Base-by-base conservation (phyloP, 2,888 invertebrate genomes). In the Eupithecia abbreviata region DNA sequence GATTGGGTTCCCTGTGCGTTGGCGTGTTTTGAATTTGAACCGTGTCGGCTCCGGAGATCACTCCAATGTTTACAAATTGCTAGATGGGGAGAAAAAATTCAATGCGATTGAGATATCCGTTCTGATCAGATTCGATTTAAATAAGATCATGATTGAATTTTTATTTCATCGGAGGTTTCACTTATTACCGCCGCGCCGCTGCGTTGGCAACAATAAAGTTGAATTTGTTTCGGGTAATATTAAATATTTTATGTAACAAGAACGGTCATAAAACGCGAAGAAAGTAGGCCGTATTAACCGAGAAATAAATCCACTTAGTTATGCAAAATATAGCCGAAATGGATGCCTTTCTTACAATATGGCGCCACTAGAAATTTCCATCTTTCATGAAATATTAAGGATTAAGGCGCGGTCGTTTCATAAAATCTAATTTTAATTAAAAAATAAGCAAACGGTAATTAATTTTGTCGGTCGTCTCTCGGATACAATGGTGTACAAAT, bases 361-460 rank as follows among this genome's bases (percentile, higher is more conserved):
- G 94, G 93, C 90, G 93, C 93, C 91, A 90, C 91, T 92, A 92
- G 82, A 90, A 90, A 93, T 93, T 92, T 93, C 90, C 93, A 93
- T 94, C 91, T 93, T 93, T 94, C 90, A 90, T 93, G 89, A 94
- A 94, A 93, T 92, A 92, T 93, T 92, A 90, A 90, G 88, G 93
- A 93, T 92, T 91, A 92, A 86, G 88, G 85, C 87, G 87, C 89
- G 89, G 89, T 87, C 88, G 89, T 91, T 92, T 90, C 90, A 88
- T 90, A 87, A 91, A 91, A 93, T 92, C 89, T 91, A 91, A 93
- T 92, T 92, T 93, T 94, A 93, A 93, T 93, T 92, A 93, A 93
- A 92, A 92, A 92, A 91, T 93, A 93, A 91, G 91, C 88, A 92
- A 92, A 91, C 86, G 87, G 89, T 90, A 92, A 93, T 93, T 93